phyloP scores from a whole-genome alignment of 64 coral and sea anemone species.

The Montipora foliosa region DNA sequence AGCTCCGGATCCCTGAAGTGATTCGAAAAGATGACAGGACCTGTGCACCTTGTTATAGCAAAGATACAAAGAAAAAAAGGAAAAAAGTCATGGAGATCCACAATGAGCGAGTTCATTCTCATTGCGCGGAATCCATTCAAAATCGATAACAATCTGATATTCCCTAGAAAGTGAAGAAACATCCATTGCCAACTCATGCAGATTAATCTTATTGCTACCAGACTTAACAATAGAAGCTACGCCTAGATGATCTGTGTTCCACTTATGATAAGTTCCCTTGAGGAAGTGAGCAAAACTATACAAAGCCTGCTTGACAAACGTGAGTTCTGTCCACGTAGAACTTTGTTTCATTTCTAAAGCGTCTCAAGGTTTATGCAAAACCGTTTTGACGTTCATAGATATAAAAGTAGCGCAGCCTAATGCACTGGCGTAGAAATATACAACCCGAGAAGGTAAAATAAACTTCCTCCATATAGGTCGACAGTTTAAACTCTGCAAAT shows the following conservation, averaged over 20 bases:
- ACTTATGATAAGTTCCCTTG: neutral
- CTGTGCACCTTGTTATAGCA: too few species aligned
- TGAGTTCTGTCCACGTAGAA: constrained; percentile 25
- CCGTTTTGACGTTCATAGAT: neutral
- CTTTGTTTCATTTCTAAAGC: constrained; percentile 45
- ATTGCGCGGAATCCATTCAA: too few species aligned
- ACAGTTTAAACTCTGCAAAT: neutral
- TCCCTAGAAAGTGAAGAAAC: too few species aligned
- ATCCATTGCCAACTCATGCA: neutral
- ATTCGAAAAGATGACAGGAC: too few species aligned
- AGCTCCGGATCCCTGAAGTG: too few species aligned
- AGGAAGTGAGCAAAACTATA: constrained; percentile 11
- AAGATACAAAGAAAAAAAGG: too few species aligned
- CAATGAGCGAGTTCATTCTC: too few species aligned
- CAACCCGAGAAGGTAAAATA: neutral
- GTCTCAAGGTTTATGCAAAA: neutral
- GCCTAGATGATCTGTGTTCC: constrained; percentile 24
- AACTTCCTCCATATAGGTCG: neutral
- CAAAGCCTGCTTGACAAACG: constrained; percentile 7
- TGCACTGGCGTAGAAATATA: constrained; percentile 20
- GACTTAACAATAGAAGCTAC: constrained; percentile 39
- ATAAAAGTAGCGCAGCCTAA: constrained; percentile 25
- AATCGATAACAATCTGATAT: too few species aligned
- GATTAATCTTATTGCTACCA: constrained; percentile 28
- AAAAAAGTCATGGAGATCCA: neutral